Conservation (phyloP, 2,888 invertebrate genomes). For the Andrena haemorrhoa region DNA sequence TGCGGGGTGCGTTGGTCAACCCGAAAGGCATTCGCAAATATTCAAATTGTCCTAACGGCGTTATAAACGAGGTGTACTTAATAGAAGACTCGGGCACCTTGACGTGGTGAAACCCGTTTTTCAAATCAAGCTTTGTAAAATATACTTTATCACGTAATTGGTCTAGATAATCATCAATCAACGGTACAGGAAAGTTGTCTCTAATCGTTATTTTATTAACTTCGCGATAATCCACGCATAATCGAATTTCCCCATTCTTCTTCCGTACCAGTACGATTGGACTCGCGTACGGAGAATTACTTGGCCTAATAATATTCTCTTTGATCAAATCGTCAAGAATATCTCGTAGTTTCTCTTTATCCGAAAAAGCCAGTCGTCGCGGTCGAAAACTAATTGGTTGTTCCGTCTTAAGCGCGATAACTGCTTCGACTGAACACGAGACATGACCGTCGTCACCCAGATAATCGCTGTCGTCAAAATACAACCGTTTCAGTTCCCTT, state of each 20-base stretch:
- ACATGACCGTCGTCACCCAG: neutral
- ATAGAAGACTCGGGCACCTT: no score
- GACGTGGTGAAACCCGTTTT: no score
- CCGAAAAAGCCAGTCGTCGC: neutral
- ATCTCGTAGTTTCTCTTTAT: conserved; percentile 2
- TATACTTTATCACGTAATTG: no score
- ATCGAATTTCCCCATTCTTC: conserved; percentile 11
- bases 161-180: conserved; percentile 23
- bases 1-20: neutral
- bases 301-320: conserved; percentile 18
- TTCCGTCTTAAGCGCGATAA: neutral
- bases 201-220: conserved; percentile 19
- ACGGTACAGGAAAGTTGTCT: conserved; percentile 14
- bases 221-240: no score
- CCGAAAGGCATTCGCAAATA: no score
- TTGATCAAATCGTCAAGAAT: conserved; percentile 1
- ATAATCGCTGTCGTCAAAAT: neutral
- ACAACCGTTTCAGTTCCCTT: neutral
- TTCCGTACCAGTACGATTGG: conserved; percentile 17
- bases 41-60: no score
- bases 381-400: conserved; percentile 21
- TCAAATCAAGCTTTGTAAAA: no score
- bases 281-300: conserved; percentile 12
- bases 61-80: no score
- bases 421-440: neutral